These are phyloP conservation scores for Melipona bicolor DNA, from an alignment of 2,888 invertebrate genomes.

Conservation along the genomic window DNA sequence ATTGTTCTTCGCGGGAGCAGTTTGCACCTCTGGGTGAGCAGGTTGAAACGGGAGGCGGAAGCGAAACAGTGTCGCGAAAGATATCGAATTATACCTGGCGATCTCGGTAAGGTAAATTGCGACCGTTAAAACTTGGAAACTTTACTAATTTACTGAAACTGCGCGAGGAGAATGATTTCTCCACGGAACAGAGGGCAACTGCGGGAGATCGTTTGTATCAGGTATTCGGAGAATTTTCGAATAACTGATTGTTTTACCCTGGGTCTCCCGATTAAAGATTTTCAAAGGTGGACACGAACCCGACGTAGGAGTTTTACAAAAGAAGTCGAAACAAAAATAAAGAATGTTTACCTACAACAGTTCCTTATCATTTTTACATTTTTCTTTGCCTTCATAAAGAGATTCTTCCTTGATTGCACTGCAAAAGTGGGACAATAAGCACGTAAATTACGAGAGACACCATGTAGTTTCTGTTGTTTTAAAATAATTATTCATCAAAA, in stretches of 20 bases:
- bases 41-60: neutral
- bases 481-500: too few relatives aligned
- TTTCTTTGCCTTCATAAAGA: too few relatives aligned
- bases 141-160: conserved; percentile 72
- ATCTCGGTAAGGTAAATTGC: conserved; percentile 57
- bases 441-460: too few relatives aligned
- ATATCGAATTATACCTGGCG: conserved; percentile 67
- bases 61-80: conserved; percentile 51
- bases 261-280: neutral
- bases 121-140: conserved; percentile 67
- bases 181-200: conserved; percentile 8
- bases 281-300: neutral
- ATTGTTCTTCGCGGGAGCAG: conserved; percentile 48
- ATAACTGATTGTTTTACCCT: too few relatives aligned
- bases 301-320: neutral
- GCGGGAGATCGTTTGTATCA: neutral
- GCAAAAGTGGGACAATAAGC: too few relatives aligned
- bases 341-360: too few relatives aligned
- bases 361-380: too few relatives aligned
- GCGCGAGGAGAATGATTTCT: conserved; percentile 59
- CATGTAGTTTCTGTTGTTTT: too few relatives aligned
- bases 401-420: too few relatives aligned
- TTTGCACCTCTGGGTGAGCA: neutral
- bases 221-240: neutral
- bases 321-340: too few relatives aligned